Evolutionary conservation across 2,113 vertebrate species (phyloP).

Genomic region (Brachyhypopomus gauderio): DNA sequence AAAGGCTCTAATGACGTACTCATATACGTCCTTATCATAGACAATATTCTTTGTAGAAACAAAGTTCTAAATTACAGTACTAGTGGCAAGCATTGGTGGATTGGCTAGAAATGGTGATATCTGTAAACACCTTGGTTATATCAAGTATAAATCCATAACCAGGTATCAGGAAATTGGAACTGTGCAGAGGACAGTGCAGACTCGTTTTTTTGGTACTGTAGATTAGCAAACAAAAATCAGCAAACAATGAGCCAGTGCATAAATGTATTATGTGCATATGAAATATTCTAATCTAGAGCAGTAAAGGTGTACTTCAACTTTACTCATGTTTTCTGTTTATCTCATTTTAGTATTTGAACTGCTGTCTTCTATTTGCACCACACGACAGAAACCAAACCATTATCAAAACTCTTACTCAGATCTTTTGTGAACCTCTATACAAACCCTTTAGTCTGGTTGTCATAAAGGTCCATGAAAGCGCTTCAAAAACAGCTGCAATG

Average conservation of each 20-base stretch:
- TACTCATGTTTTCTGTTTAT: no score
- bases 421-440: no score
- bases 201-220: slow-evolving; percentile 50
- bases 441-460: no score
- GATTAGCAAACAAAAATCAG: slow-evolving; percentile 34
- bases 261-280: background rate
- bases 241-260: slow-evolving; percentile 12
- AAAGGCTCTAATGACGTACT: slow-evolving; percentile 24
- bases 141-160: slow-evolving; percentile 23
- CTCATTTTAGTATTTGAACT: no score
- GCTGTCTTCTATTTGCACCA: no score
- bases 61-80: background rate
- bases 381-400: no score
- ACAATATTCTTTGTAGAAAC: slow-evolving; percentile 40
- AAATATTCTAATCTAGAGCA: no score
- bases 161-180: slow-evolving; percentile 43
- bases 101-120: no score
- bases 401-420: no score
- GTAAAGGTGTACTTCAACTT: no score
- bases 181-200: slow-evolving; percentile 14
- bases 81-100: background rate
- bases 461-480: no score
- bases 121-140: slow-evolving; percentile 20
- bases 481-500: background rate
- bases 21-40: slow-evolving; percentile 25